These are phyloP conservation scores for Phyllopteryx taeniolatus DNA, from an alignment of 2,113 vertebrate species.

Conservation along the genomic window DNA sequence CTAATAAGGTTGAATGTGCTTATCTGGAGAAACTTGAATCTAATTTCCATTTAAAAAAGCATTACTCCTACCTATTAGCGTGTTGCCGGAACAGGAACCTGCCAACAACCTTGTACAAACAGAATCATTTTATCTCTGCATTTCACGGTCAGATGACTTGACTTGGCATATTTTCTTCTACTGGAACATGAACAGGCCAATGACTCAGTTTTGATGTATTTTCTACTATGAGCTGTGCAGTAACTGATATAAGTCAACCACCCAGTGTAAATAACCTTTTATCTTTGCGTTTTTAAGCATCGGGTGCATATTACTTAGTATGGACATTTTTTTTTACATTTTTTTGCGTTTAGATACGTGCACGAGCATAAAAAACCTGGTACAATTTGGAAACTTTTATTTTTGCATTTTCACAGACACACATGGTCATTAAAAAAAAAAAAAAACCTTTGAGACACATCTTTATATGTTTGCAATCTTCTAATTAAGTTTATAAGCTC, in stretches of 20 bases:
- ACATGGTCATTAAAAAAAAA: background rate
- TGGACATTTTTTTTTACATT: no score
- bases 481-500: slow-evolving; percentile 12
- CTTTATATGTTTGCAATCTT: background rate
- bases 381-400: background rate
- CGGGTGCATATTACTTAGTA: no score
- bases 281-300: no score
- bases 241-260: background rate
- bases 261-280: no score
- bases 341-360: no score
- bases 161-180: background rate
- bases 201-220: background rate
- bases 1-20: background rate
- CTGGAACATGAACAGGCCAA: background rate
- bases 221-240: background rate
- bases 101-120: background rate
- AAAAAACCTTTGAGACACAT: background rate
- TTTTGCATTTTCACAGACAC: background rate
- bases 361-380: background rate
- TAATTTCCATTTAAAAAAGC: background rate
- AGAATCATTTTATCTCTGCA: background rate
- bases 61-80: background rate
- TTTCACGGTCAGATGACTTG: background rate
- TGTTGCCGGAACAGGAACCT: background rate
- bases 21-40: background rate